phyloP scores from a whole-genome alignment of 2,113 vertebrate genomes.

The Urocynchramus pylzowi region DNA sequence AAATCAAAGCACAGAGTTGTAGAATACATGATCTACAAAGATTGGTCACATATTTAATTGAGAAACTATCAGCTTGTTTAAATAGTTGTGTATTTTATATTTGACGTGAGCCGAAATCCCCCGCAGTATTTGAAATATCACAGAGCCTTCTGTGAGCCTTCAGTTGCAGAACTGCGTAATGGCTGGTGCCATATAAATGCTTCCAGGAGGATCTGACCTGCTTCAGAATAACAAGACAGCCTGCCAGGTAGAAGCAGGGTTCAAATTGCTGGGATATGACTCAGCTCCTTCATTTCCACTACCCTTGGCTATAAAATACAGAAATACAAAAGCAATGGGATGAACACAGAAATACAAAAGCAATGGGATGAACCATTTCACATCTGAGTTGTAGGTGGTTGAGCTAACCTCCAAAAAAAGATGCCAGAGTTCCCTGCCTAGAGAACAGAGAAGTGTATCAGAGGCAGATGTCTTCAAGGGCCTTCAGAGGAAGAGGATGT shows the following conservation, averaged over 20 bases:
- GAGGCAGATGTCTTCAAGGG: background rate
- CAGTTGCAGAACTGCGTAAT: background rate
- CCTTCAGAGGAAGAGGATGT: background rate
- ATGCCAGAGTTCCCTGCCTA: background rate
- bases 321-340: background rate
- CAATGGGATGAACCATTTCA: background rate
- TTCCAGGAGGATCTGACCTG: background rate
- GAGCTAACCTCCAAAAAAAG: background rate
- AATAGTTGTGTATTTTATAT: background rate
- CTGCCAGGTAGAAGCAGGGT: slow-evolving; percentile 3
- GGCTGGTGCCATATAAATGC: background rate
- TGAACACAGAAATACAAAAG: background rate
- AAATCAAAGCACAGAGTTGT: background rate
- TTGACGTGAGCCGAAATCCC: background rate
- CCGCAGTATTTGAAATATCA: background rate
- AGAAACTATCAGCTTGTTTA: background rate
- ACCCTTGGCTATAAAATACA: background rate
- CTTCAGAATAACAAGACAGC: background rate
- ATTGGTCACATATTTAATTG: background rate
- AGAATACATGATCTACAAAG: background rate
- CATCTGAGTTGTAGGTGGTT: background rate
- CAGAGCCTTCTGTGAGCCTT: background rate
- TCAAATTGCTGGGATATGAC: background rate
- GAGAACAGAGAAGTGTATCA: background rate
- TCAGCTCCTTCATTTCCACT: background rate